phyloP scores from a whole-genome alignment of 2,113 vertebrate genomes.

The Oryzias curvinotus region DNA sequence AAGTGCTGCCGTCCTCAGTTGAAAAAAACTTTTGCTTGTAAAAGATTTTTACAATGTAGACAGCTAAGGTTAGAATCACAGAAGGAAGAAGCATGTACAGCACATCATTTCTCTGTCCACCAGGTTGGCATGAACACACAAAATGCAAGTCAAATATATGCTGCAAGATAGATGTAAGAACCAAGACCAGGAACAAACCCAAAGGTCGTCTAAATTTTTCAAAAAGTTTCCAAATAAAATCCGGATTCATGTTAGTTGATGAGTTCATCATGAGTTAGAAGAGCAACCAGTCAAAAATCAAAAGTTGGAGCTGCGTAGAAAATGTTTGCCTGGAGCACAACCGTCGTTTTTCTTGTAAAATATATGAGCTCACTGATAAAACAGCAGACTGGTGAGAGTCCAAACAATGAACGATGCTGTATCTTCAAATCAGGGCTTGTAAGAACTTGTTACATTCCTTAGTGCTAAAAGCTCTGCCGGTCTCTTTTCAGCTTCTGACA shows the following conservation, averaged over 20 bases:
- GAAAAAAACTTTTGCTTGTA: not conserved
- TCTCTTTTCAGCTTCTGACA: too few relatives aligned
- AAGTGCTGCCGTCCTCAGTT: rapidly evolving
- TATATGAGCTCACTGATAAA: too few relatives aligned
- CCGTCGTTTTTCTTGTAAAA: too few relatives aligned
- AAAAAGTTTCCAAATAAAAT: rapidly evolving
- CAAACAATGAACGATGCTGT: too few relatives aligned
- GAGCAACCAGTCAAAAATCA: too few relatives aligned
- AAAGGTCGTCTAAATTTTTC: rapidly evolving
- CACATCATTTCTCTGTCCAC: rapidly evolving
- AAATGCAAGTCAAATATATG: constrained; percentile 38
- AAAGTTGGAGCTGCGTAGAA: too few relatives aligned
- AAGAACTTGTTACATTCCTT: too few relatives aligned
- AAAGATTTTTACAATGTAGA: constrained; percentile 4
- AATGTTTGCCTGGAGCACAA: too few relatives aligned
- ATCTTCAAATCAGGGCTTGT: too few relatives aligned
- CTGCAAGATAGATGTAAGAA: constrained; percentile 26
- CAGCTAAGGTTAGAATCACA: constrained; percentile 4
- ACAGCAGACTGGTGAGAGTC: too few relatives aligned
- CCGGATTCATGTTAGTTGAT: rapidly evolving
- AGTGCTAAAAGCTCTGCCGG: too few relatives aligned
- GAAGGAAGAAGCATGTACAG: not conserved
- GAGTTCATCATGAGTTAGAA: too few relatives aligned
- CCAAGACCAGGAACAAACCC: not conserved
- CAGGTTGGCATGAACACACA: not conserved